Conservation (phyloP, 2,888 invertebrate species). For the Luffia ferchaultella region DNA sequence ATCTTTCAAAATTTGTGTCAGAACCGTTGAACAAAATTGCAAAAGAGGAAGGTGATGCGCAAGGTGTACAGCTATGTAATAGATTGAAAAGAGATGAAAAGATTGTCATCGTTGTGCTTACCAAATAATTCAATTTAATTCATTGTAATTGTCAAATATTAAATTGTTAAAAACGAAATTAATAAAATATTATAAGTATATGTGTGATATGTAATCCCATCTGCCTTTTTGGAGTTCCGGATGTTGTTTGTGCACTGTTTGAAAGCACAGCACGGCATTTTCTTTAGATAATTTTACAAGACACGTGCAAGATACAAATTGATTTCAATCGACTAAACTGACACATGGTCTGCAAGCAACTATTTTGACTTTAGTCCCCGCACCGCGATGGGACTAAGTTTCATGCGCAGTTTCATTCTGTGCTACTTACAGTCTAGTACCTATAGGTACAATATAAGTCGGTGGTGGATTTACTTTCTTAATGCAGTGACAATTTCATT, state of each 20-base stretch:
- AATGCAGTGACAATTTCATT: constrained; percentile 31
- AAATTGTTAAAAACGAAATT: not conserved
- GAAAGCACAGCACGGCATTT: too few relatives aligned
- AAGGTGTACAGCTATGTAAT: not conserved
- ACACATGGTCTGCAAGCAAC: not conserved
- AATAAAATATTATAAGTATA: not conserved
- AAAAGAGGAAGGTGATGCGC: not conserved
- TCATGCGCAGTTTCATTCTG: not conserved
- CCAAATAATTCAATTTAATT: not conserved
- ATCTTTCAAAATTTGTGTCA: not conserved
- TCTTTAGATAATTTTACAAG: not conserved
- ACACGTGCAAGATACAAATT: not conserved
- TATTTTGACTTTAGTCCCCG: not conserved
- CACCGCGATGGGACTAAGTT: not conserved
- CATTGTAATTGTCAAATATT: not conserved
- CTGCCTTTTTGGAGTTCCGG: too few relatives aligned
- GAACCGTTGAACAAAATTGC: not conserved
- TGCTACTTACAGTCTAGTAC: not conserved
- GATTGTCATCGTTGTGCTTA: not conserved
- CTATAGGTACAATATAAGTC: not conserved
- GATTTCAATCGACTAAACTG: not conserved
- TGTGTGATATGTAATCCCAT: not conserved
- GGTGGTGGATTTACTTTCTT: constrained; percentile 24
- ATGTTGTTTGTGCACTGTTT: too few relatives aligned
- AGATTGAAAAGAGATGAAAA: not conserved